Evolutionary conservation across 2,113 vertebrate genomes (phyloP).

Genomic region (Catharus fuscescens): DNA sequence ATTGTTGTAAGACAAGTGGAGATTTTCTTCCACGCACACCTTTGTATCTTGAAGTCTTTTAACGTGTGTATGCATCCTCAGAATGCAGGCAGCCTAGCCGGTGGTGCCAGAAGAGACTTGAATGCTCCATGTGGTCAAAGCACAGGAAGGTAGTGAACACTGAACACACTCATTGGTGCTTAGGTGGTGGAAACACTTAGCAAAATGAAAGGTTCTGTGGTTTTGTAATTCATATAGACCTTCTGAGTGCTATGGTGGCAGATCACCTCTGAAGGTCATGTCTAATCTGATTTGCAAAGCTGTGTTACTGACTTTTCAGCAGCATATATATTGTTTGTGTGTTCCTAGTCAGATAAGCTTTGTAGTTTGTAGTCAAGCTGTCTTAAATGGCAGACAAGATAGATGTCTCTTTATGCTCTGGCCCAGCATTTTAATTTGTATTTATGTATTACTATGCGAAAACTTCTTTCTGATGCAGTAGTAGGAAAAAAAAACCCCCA

Average conservation of each 20-base stretch:
- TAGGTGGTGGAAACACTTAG: neutral
- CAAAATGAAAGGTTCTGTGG: neutral
- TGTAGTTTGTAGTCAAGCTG: neutral
- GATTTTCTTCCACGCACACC: neutral
- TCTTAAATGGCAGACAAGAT: neutral
- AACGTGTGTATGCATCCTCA: fast-evolving
- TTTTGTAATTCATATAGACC: neutral
- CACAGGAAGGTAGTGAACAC: neutral
- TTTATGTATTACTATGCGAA: neutral
- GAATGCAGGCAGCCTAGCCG: fast-evolving
- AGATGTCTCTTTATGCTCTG: neutral
- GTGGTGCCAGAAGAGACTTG: neutral
- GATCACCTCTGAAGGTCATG: constrained; percentile 28
- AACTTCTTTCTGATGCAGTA: neutral
- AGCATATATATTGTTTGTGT: neutral
- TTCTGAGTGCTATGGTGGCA: neutral
- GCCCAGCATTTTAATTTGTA: neutral
- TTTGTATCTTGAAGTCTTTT: neutral
- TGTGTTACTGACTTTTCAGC: constrained; percentile 38
- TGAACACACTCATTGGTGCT: fast-evolving
- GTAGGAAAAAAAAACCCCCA: neutral
- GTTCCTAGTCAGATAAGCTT: constrained; percentile 30
- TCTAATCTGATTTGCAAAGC: constrained; percentile 50
- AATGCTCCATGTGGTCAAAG: neutral
- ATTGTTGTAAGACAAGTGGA: neutral